phyloP scores from a whole-genome alignment of 1,140 invertebrate genomes.

The Rhagoletis zephyria region DNA sequence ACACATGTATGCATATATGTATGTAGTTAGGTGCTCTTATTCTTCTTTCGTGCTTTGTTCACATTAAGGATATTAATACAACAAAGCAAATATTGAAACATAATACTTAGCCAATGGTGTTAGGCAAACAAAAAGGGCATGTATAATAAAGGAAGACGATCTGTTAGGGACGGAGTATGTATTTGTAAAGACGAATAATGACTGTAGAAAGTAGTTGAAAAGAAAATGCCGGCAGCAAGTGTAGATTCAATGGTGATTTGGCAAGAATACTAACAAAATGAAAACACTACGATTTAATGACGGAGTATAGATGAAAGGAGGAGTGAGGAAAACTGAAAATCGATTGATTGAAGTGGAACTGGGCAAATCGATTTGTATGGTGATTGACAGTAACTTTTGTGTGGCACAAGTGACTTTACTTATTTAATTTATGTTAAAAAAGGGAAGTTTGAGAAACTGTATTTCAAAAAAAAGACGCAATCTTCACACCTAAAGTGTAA shows the following conservation, averaged over 20 bases:
- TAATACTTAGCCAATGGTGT: slow-evolving; percentile 14
- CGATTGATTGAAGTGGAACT: no score
- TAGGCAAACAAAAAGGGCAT: background rate
- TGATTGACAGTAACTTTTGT: no score
- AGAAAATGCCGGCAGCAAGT: background rate
- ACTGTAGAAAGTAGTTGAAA: background rate
- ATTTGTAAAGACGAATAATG: slow-evolving; percentile 2
- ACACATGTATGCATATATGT: background rate
- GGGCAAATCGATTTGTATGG: no score
- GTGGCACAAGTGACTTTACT: no score
- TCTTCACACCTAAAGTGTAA: no score
- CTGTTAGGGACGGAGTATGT: background rate
- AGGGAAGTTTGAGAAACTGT: no score
- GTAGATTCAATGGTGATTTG: background rate
- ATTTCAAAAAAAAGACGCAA: no score
- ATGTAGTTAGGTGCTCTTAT: background rate
- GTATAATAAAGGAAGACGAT: background rate
- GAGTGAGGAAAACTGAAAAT: background rate
- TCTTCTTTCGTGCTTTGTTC: background rate
- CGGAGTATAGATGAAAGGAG: background rate
- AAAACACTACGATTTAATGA: slow-evolving; percentile 7
- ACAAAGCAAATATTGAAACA: slow-evolving; percentile 10
- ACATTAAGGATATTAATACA: slow-evolving; percentile 46
- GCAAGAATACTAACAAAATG: background rate
- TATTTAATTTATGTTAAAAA: no score